Evolutionary conservation across 92 coral and sea anemone genomes (phyloP).

Genomic region (Hydrozoanthus gracilis): DNA sequence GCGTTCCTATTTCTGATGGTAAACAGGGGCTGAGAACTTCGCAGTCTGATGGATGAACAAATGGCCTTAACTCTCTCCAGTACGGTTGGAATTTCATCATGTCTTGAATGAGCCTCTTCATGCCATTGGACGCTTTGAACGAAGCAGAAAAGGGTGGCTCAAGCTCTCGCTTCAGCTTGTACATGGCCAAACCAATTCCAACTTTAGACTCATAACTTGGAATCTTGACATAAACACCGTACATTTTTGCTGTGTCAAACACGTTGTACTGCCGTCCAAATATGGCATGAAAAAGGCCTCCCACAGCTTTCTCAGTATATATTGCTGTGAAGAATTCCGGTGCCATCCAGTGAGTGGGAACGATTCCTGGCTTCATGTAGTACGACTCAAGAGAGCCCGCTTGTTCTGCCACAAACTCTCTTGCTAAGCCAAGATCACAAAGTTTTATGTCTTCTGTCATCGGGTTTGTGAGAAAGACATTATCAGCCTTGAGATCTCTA

Average conservation of each 20-base stretch:
- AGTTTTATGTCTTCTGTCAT: conserved; percentile 20
- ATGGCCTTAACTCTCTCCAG: conserved; percentile 37
- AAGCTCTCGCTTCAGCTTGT: conserved; percentile 47
- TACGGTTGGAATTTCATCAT: conserved; percentile 54
- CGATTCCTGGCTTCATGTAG: conserved; percentile 55
- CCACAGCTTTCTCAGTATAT: conserved; percentile 87
- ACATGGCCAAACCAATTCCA: conserved; percentile 66
- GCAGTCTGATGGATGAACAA: conserved; percentile 11
- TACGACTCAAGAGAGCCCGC: not conserved
- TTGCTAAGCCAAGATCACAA: conserved; percentile 23
- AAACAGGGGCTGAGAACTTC: too few relatives aligned
- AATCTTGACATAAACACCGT: conserved; percentile 76
- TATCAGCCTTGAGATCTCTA: conserved; percentile 42
- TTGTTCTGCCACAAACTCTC: not conserved
- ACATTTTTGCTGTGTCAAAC: conserved; percentile 55
- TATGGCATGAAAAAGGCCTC: conserved; percentile 78
- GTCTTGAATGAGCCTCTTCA: conserved; percentile 56
- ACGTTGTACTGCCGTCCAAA: conserved; percentile 68
- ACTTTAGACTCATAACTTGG: too few relatives aligned
- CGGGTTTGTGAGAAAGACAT: conserved; percentile 32
- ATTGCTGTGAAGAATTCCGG: conserved; percentile 75
- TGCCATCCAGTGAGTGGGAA: conserved; percentile 70
- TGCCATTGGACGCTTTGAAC: conserved; percentile 40
- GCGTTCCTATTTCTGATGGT: too few relatives aligned
- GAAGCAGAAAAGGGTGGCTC: conserved; percentile 44